Evolutionary conservation across 1,140 invertebrate species (phyloP).

Genomic region (Trypoxylus dichotomus): DNA sequence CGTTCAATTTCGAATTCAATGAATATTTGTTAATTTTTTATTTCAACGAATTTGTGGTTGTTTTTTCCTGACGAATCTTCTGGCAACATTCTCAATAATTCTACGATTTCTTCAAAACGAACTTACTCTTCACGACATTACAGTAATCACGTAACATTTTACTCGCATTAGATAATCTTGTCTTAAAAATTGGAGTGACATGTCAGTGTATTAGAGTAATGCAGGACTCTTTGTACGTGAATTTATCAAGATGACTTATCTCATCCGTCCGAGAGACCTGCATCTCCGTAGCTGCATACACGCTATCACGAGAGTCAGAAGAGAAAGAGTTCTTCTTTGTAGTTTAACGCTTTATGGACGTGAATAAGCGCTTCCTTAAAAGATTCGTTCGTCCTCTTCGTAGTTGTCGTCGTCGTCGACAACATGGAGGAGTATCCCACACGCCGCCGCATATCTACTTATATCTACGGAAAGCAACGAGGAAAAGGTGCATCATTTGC

Average conservation of each 20-base stretch:
- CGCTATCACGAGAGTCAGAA: background rate
- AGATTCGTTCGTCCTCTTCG: background rate
- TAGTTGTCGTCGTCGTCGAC: background rate
- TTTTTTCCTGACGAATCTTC: too few relatives aligned
- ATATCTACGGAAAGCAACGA: background rate
- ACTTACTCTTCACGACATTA: too few relatives aligned
- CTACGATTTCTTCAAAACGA: too few relatives aligned
- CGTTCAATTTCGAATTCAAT: too few relatives aligned
- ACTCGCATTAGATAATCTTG: background rate
- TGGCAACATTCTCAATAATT: too few relatives aligned
- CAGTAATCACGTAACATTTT: too few relatives aligned
- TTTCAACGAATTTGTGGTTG: too few relatives aligned
- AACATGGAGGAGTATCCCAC: background rate
- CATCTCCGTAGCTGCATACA: background rate
- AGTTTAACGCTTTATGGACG: background rate
- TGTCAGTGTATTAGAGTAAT: too few relatives aligned
- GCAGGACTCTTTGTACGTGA: background rate
- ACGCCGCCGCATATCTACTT: background rate
- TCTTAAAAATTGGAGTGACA: too few relatives aligned
- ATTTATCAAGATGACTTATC: constrained; percentile 7
- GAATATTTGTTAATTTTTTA: too few relatives aligned
- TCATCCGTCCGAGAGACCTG: background rate
- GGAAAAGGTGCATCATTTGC: background rate
- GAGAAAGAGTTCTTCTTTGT: background rate
- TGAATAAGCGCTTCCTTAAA: background rate